Conservation (phyloP, 2,888 invertebrate species). For the Nipponacmea schrenckii region DNA sequence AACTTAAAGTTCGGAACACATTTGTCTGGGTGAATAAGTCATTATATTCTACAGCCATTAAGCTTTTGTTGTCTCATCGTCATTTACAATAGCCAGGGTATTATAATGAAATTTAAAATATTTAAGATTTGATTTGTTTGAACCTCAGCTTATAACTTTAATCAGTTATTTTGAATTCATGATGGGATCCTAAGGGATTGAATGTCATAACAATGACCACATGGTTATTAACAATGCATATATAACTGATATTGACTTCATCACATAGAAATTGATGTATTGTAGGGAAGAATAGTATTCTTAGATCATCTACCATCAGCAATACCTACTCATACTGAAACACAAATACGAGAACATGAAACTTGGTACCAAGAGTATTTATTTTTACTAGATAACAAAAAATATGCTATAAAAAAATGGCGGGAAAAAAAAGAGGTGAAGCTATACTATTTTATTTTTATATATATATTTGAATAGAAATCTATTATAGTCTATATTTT, state of each 20-base stretch:
- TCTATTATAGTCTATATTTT: background rate
- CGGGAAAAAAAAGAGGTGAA: slow-evolving; percentile 61
- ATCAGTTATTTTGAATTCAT: no score
- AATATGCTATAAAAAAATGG: slow-evolving; percentile 66
- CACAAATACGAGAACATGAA: slow-evolving; percentile 62
- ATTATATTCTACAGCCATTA: background rate
- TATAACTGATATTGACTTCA: no score
- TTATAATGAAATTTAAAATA: no score
- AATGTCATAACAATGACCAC: no score
- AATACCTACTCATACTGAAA: slow-evolving; percentile 61
- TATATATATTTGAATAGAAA: no score
- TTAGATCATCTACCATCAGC: slow-evolving; percentile 55
- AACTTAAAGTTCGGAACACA: background rate
- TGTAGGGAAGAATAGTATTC: slow-evolving; percentile 60
- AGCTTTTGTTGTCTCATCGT: background rate
- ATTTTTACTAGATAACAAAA: slow-evolving; percentile 61
- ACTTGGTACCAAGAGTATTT: slow-evolving; percentile 65
- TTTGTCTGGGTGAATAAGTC: background rate
- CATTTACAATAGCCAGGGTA: background rate
- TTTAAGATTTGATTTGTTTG: no score
- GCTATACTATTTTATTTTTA: background rate
- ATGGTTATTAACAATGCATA: no score
- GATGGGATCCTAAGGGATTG: no score
- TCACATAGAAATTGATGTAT: background rate
- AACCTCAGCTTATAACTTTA: no score